Percentiles rank a stretch among this genome's conserved stretches.
phyloP scores from a whole-genome alignment of 2,113 vertebrate species.

The Melanocharis versteri region DNA sequence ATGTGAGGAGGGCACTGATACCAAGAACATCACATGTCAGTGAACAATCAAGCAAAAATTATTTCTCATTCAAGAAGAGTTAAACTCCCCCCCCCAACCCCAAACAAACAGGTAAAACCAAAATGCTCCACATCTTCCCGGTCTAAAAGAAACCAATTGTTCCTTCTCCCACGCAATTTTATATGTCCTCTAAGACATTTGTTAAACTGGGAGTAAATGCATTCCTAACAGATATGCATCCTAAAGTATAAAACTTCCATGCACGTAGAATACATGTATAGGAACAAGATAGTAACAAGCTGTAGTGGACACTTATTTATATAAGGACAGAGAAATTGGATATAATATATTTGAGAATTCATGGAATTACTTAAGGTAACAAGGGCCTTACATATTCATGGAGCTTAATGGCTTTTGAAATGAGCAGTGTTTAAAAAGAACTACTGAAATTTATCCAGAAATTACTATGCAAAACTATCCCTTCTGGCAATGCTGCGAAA shows the following conservation, averaged over 20 bases:
- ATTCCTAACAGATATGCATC: background rate
- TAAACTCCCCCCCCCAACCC: accelerated
- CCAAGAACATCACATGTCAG: background rate
- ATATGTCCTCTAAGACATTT: background rate
- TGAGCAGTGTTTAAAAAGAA: background rate
- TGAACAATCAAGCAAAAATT: background rate
- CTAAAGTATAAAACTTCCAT: background rate
- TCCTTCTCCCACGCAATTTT: background rate
- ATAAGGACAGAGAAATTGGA: background rate
- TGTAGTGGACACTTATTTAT: background rate
- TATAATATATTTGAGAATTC: background rate
- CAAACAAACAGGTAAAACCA: background rate
- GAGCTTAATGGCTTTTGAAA: conserved; percentile 20
- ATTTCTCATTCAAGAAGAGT: background rate
- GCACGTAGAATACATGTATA: background rate
- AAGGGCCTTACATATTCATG: background rate
- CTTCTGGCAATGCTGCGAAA: conserved; percentile 1
- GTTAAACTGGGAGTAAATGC: background rate
- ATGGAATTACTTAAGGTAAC: background rate
- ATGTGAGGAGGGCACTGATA: background rate
- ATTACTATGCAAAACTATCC: conserved; percentile 31
- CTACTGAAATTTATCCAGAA: conserved; percentile 13
- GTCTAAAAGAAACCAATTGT: background rate
- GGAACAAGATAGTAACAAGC: background rate
- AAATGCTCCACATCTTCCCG: background rate